Conservation (phyloP, 2,797 vertebrate genomes). For the Sebastes reedi region DNA sequence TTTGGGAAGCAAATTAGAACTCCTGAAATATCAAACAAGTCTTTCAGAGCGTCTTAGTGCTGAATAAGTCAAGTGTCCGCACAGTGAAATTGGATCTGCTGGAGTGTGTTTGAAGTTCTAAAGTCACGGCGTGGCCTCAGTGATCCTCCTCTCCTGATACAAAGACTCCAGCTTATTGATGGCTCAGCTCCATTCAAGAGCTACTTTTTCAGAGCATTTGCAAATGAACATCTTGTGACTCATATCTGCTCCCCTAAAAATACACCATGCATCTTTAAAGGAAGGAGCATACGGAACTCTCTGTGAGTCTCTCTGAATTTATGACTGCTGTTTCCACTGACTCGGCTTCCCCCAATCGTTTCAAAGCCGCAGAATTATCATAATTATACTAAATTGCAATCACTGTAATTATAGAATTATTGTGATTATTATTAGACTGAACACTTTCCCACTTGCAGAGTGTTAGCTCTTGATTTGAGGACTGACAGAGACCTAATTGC, state of each 20-base stretch:
- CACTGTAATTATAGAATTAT: slow-evolving; percentile 41
- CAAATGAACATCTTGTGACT: slow-evolving; percentile 36
- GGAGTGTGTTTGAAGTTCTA: slow-evolving; percentile 43
- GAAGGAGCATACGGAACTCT: neutral
- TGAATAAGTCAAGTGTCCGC: slow-evolving; percentile 32
- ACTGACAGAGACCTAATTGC: slow-evolving; percentile 7
- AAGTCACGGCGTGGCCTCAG: slow-evolving; percentile 16
- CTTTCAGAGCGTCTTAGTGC: slow-evolving; percentile 39
- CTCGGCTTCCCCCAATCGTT: neutral
- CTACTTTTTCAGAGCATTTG: neutral
- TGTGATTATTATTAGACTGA: slow-evolving; percentile 21
- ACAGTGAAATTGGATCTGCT: slow-evolving; percentile 38
- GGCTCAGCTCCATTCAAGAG: slow-evolving; percentile 13
- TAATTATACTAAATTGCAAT: slow-evolving; percentile 26
- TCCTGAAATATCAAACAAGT: slow-evolving; percentile 51
- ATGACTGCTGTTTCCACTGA: neutral
- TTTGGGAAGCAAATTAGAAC: slow-evolving; percentile 47
- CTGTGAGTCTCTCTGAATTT: neutral
- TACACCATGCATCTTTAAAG: slow-evolving; percentile 29
- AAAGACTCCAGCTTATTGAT: slow-evolving; percentile 32
- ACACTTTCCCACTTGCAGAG: neutral
- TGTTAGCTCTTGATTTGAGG: slow-evolving; percentile 9
- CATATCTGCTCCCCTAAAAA: slow-evolving; percentile 29
- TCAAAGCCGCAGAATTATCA: slow-evolving; percentile 1
- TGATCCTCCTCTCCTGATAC: slow-evolving; percentile 15